Evolutionary conservation across 2,888 invertebrate species (phyloP), one percentile per base, ranked within the genome.

Genomic region (Andrena hattorfiana): DNA sequence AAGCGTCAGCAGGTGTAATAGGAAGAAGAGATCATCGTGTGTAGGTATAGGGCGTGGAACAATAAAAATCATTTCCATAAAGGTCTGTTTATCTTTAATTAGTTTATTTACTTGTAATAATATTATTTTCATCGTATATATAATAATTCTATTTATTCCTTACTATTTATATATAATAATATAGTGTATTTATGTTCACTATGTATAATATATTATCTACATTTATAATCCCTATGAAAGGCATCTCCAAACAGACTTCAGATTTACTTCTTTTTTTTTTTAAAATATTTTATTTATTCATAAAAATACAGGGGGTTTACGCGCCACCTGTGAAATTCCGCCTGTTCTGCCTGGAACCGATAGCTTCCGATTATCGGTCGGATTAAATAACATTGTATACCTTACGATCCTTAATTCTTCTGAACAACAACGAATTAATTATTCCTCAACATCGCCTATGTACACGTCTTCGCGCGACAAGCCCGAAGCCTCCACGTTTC

Each of bases 171-270:
- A 89, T 87, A 90, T 91, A 91, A 88, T 92, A 92, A 93, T 93
- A 93, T 94, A 93, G 92, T 93, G 91, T 93, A 93, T 94, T 94
- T 94, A 93, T 93, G 91, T 93, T 93, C 93, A 93, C 90, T 92
- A 93, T 93, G 93, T 94, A 93, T 94, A 93, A 94, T 94, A 94
- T 93, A 94, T 93, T 94, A 94, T 93, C 93, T 94, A 94, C 94
- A 94, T 94, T 93, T 93, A 93, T 93, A 94, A 93, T 94, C 94
- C 94, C 94, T 94, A 94, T 94, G 90, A 94, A 94, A 94, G 94
- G 94, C 94, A 94, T 94, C 93, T 94, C 94, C 94, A 94, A 93
- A 93, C 94, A 94, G 94, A 94, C 94, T 94, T 94, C 93, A 93
- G 93, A 93, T 94, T 94, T 93, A 92, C 91, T 92, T 93, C 90